These are phyloP conservation scores for Tolmerus cingulatus DNA, from an alignment of 2,888 invertebrate species.

Conservation along the genomic window DNA sequence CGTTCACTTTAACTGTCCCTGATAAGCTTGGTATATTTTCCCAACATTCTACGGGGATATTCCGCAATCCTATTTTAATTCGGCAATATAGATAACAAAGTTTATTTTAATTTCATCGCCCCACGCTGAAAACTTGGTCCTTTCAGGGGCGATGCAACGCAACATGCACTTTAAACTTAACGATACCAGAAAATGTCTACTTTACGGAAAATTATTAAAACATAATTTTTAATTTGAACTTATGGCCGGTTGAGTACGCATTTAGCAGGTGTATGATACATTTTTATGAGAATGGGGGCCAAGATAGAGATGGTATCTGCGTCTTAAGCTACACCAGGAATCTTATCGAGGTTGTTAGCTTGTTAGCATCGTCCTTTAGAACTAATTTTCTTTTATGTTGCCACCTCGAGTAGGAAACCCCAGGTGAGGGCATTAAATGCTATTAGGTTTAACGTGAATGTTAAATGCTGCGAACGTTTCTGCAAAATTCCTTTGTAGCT, in stretches of 20 bases:
- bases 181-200: background rate
- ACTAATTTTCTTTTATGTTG: slow-evolving; percentile 49
- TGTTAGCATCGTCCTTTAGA: slow-evolving; percentile 40
- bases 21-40: background rate
- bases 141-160: background rate
- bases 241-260: background rate
- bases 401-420: slow-evolving; percentile 40
- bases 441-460: slow-evolving; percentile 48
- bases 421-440: slow-evolving; percentile 48
- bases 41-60: background rate
- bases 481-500: background rate
- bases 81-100: background rate
- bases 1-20: background rate
- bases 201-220: background rate
- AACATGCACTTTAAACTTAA: background rate
- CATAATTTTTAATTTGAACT: background rate
- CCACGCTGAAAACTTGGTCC: background rate
- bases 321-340: background rate
- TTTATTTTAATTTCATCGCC: background rate
- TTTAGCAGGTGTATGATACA: background rate
- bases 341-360: slow-evolving; percentile 23
- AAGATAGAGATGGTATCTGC: background rate
- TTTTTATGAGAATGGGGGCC: background rate
- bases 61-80: background rate
- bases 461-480: slow-evolving; percentile 28